Evolutionary conservation across 2,888 invertebrate species (phyloP), one percentile per base, ranked within the genome.

Genomic region (Neoaliturus tenellus): DNA sequence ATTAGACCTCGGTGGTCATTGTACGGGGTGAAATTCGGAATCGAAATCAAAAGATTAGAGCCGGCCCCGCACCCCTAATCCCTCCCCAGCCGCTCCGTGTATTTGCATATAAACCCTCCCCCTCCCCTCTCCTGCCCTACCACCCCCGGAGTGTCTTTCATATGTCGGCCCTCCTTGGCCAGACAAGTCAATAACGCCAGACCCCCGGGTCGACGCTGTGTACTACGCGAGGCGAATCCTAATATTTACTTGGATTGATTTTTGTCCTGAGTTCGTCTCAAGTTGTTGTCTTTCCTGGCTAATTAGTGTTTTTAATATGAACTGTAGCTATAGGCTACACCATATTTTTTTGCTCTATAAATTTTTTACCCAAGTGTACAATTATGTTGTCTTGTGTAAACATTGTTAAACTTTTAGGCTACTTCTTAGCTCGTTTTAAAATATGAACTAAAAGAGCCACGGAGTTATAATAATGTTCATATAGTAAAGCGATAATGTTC

Each of bases 41-140:
- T 82, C 8, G 82, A 73, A 82, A 82, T 82, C 73, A 82, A 82
- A 82, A 82, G 82, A 71, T 82, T 82, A 82, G 35, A 51, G 71
- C 20, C 2, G n/a, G 20, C 23, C 28, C 62, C 62, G 17, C 35
- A 71, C 75, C 35, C 31, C 75, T 75, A 75, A 75, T 44, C 82
- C 82, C 23, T 31, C 82, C 41, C 48, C 48, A 12, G n/a, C 67
- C 6, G 25, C 58, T 10, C 58, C 2, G 4, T 35, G 71, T 71
- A 41, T 71, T 71, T 71, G 73, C 71, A 71, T 35, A 35, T 31
- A 81, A n/a, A 67, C 44, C 81, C 81, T 28, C 67, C 23, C 39
- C 62, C 31, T 3, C 3, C 3, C 5, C 67, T 17, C 33, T 12
- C 3, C 12, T 69, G 31, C 35, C 75, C 8, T 51, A 62, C 41